phyloP scores from a whole-genome alignment of 92 coral and sea anemone species.

The Porites lobata region DNA sequence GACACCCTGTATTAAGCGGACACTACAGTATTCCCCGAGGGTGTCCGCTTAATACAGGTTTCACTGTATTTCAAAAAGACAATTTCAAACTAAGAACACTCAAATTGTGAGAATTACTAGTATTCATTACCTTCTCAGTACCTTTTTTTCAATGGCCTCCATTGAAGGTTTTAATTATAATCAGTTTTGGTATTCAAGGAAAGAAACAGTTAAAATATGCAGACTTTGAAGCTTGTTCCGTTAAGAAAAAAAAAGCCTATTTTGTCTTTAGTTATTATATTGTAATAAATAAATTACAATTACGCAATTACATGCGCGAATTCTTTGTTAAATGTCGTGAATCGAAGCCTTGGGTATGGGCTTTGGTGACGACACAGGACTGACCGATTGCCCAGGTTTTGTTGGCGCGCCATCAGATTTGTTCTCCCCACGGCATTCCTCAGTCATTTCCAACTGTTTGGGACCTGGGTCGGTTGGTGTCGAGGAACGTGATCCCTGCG shows the following conservation, averaged over 20 bases:
- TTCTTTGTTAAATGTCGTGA: constrained; percentile 61
- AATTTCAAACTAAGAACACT: neutral
- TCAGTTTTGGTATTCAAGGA: no score
- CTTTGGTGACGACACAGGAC: constrained; percentile 43
- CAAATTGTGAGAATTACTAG: neutral
- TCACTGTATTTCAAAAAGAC: neutral
- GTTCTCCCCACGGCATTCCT: constrained; percentile 56
- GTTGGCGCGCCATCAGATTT: constrained; percentile 16
- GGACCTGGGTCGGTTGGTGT: constrained; percentile 49
- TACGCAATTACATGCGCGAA: neutral
- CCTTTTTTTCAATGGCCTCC: no score
- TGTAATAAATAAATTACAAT: constrained; percentile 1
- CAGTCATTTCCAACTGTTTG: constrained; percentile 35
- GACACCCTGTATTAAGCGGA: no score
- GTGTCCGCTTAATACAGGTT: no score
- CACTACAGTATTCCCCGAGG: no score
- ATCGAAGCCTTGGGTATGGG: constrained; percentile 78
- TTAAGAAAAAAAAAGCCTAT: neutral
- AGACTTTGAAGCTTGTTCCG: neutral
- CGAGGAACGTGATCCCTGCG: constrained; percentile 52
- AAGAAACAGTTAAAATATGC: neutral
- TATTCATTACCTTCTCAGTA: no score
- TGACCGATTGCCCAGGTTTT: constrained; percentile 33
- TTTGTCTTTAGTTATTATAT: neutral
- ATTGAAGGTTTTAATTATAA: no score